Percentiles rank a stretch among this genome's conserved stretches.
phyloP scores from a whole-genome alignment of 2,113 vertebrate species.

The Saguinus midas region DNA sequence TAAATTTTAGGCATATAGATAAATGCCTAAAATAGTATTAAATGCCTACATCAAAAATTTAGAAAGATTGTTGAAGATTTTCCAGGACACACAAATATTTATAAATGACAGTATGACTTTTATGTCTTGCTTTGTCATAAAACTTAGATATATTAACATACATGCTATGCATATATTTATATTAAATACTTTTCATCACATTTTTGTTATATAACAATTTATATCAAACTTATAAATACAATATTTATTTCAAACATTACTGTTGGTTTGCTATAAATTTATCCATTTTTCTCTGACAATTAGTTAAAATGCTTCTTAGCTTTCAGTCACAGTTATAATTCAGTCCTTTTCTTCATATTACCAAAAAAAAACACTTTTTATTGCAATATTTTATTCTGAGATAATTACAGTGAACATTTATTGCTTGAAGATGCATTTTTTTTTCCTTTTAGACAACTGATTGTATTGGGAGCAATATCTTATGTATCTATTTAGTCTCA shows the following conservation, averaged over 20 bases:
- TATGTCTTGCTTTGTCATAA: not conserved
- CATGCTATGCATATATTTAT: not conserved
- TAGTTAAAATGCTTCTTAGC: not conserved
- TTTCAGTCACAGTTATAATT: not conserved
- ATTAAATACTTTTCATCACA: not conserved
- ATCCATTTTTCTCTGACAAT: not conserved
- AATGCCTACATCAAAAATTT: too few species aligned
- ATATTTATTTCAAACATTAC: conserved; percentile 14
- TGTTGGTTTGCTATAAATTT: not conserved
- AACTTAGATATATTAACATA: not conserved
- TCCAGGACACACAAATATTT: not conserved
- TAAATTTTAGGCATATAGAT: too few species aligned
- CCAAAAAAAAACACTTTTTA: not conserved
- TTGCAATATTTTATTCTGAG: not conserved
- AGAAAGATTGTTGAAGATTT: not conserved
- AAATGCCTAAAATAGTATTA: too few species aligned
- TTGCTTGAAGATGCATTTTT: not conserved
- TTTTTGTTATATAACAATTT: not conserved
- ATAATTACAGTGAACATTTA: not conserved
- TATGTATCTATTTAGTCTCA: not conserved
- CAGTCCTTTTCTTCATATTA: not conserved
- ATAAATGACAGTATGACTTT: not conserved
- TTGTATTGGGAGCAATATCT: not conserved
- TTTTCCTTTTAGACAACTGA: not conserved
- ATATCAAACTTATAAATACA: conserved; percentile 38